A percentile compares a stretch with the other conserved stretches of the same genome.
phyloP scores from a whole-genome alignment of 35 echinoderm and acorn worm genomes.

The Lytechinus pictus region DNA sequence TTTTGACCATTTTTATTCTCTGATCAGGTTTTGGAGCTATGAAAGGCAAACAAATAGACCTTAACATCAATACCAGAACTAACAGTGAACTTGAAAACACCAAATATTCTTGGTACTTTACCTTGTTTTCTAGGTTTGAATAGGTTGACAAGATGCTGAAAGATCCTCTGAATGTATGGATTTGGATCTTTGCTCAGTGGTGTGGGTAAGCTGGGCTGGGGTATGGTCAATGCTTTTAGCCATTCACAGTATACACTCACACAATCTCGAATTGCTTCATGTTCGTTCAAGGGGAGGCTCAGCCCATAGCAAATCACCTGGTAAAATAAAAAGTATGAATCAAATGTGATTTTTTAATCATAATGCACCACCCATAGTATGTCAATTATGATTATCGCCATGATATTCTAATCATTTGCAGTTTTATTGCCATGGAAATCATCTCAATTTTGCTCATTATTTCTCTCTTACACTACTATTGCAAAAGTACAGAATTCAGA shows the following conservation, averaged over 20 bases:
- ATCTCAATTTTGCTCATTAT: too few relatives aligned
- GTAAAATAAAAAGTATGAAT: neutral
- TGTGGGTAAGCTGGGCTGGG: conserved; percentile 76
- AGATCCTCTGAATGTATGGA: conserved; percentile 90
- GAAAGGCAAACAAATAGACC: too few relatives aligned
- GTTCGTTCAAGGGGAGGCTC: conserved; percentile 85
- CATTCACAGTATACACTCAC: conserved; percentile 98
- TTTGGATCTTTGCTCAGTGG: conserved; percentile 92
- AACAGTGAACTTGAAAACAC: too few relatives aligned
- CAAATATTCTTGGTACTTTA: neutral
- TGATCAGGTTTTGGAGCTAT: too few relatives aligned
- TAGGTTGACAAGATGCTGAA: conserved; percentile 92
- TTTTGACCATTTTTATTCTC: too few relatives aligned
- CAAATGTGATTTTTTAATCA: neutral
- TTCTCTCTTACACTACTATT: too few relatives aligned
- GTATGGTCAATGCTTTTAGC: conserved; percentile 89
- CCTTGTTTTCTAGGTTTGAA: conserved; percentile 85
- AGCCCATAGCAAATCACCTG: conserved; percentile 98
- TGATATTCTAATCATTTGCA: too few relatives aligned
- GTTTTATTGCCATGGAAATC: too few relatives aligned
- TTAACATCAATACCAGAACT: too few relatives aligned
- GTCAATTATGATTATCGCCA: too few relatives aligned
- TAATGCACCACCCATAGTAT: too few relatives aligned
- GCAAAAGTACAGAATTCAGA: too few relatives aligned
- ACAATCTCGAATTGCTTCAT: conserved; percentile 89